These are phyloP conservation scores for Synergus itoensis DNA, from an alignment of 2,888 invertebrate genomes.

Conservation along the genomic window DNA sequence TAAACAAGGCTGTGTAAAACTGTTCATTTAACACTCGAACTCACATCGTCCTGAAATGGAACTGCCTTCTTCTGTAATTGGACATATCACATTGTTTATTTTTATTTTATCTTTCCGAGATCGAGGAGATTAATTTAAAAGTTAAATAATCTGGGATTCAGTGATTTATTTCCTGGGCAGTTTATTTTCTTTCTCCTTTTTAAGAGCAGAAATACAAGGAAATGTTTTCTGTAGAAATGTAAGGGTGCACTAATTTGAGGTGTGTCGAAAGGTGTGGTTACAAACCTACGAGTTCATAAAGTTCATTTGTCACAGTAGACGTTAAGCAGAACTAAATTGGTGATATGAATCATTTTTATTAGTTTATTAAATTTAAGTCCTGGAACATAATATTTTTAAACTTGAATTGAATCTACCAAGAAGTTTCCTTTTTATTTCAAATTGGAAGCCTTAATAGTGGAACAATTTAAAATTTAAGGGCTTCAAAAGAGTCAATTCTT, in stretches of 20 bases:
- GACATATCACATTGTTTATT: background rate
- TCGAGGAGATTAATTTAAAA: background rate
- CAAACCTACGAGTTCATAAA: background rate
- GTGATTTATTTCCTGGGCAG: background rate
- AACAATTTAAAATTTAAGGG: no score
- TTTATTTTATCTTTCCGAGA: background rate
- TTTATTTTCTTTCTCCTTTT: background rate
- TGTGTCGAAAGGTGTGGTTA: constrained; percentile 16
- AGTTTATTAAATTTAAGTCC: background rate
- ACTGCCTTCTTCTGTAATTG: background rate
- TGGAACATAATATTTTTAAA: background rate
- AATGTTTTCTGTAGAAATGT: background rate
- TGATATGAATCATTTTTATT: background rate
- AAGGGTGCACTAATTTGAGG: constrained; percentile 21
- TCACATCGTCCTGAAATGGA: constrained; percentile 37
- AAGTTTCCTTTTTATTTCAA: no score
- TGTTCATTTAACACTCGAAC: constrained; percentile 48
- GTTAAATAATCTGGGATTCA: background rate
- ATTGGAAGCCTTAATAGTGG: background rate
- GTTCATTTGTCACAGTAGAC: constrained; percentile 5
- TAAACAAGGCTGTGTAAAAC: constrained; percentile 48
- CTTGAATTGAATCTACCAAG: no score
- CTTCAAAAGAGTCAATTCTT: no score
- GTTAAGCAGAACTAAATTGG: background rate
- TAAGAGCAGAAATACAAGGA: background rate